Base-by-base conservation (phyloP, 2,113 vertebrate species). In the Sinosuthora webbiana region DNA sequence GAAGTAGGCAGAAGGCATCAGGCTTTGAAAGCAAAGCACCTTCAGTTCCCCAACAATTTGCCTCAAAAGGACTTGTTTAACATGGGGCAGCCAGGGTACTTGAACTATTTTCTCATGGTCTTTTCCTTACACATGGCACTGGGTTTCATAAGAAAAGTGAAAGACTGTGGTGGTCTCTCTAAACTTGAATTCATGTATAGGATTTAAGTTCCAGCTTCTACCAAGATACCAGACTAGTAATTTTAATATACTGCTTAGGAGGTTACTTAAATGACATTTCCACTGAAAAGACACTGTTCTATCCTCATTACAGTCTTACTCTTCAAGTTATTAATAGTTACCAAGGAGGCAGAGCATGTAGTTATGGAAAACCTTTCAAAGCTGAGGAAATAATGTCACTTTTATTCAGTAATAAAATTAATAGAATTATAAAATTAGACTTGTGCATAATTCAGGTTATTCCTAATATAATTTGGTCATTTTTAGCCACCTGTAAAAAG, bases 401-500 rank as follows among this genome's bases (percentile, higher is more conserved):
- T 94, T 90, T 93, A 83, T 70, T 75, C 77, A 37, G 52, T 89
- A 80, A 69, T 67, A 95, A 90, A 89, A 93, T 71, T 88, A 95
- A 96, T 91, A 83, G 68, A 68, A 71, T 85, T 88, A 83, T 87
- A 90, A 95, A 97, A 94, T 93, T 86, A 91, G 87, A 79, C 33
- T 77, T 83, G 45, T 95, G 87, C 75, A 94, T 95, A 94, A 97
- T 96, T 96, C 59, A 96, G 47, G n/a, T 69, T 89, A 44, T 80
- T 87, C 84, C 79, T 81, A 86, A 93, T 78, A 74, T 76, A 91
- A 76, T 68, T 60, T n/a, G 16, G 41, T 33, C 64, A 83, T 75
- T 83, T 94, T 89, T 75, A 86, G 39, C 49, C 52, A 79, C 67
- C 23, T 80, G 33, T 70, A 50, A 71, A 75, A 91, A 93, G 50